These are phyloP conservation scores for Diloba caeruleocephala DNA, from an alignment of 2,888 invertebrate genomes.

Conservation along the genomic window DNA sequence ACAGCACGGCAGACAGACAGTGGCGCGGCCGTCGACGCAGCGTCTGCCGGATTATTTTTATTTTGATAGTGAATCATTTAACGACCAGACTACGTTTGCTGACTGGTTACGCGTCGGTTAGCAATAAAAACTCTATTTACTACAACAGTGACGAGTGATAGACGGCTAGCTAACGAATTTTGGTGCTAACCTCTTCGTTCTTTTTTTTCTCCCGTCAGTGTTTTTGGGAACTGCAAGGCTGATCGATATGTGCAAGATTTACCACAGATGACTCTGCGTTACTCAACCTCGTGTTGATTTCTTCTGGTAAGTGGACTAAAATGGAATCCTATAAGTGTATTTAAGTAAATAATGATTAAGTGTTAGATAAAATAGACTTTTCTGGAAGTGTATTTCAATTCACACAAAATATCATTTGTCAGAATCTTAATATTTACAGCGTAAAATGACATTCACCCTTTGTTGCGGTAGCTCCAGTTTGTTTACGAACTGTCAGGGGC, in stretches of 20 bases:
- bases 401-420: slow-evolving; percentile 43
- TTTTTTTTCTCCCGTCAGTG: slow-evolving; percentile 76
- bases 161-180: slow-evolving; percentile 72
- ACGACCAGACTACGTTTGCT: slow-evolving; percentile 73
- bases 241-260: slow-evolving; percentile 89
- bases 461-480: slow-evolving; percentile 89
- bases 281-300: slow-evolving; percentile 70
- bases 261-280: slow-evolving; percentile 86
- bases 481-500: slow-evolving; percentile 90
- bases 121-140: slow-evolving; percentile 74
- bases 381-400: slow-evolving; percentile 42
- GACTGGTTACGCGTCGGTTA: slow-evolving; percentile 67
- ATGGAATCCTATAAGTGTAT: slow-evolving; percentile 40
- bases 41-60: slow-evolving; percentile 87
- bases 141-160: slow-evolving; percentile 75
- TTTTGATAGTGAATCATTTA: slow-evolving; percentile 87
- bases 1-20: slow-evolving; percentile 90
- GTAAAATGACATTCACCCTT: slow-evolving; percentile 70
- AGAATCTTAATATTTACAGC: slow-evolving; percentile 53
- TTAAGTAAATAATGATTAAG: slow-evolving; percentile 49
- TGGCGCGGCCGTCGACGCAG: slow-evolving; percentile 86
- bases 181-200: slow-evolving; percentile 87
- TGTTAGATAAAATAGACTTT: slow-evolving; percentile 55
- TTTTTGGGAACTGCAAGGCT: slow-evolving; percentile 88
- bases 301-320: slow-evolving; percentile 78